Percentiles rank a stretch among this genome's conserved stretches.
Conservation (phyloP, 1,140 invertebrate species). For the Cotesia chilonis region DNA sequence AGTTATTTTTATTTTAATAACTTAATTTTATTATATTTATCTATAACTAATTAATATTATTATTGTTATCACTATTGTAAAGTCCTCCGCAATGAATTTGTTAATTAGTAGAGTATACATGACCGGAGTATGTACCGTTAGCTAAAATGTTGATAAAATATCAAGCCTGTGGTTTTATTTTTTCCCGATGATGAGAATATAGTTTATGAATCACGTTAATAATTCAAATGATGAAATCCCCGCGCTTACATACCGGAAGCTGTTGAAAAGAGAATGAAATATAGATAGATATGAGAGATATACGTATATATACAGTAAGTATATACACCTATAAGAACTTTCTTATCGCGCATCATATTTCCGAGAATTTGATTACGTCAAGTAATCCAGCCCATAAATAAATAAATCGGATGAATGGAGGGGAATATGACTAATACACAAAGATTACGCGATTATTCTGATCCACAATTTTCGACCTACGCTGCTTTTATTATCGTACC, state of each 20-base stretch:
- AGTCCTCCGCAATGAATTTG: no score
- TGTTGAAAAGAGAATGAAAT: background rate
- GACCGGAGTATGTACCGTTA: no score
- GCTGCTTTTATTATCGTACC: constrained; percentile 24
- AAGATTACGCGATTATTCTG: constrained; percentile 51
- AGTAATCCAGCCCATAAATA: constrained; percentile 60
- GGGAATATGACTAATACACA: constrained; percentile 51
- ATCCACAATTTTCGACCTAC: constrained; percentile 56
- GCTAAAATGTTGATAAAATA: no score
- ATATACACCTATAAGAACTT: constrained; percentile 37
- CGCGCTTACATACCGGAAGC: constrained; percentile 13
- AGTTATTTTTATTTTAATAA: no score
- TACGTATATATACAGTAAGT: constrained; percentile 1
- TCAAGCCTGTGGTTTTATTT: no score
- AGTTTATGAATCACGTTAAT: no score
- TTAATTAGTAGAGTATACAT: no score
- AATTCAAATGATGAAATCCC: no score
- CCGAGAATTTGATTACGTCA: constrained; percentile 59
- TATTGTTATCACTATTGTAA: no score
- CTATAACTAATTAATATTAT: no score
- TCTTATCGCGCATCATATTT: constrained; percentile 61
- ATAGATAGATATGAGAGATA: background rate
- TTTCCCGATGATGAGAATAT: no score
- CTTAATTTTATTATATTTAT: no score
- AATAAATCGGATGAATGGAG: constrained; percentile 47